Evolutionary conservation across 2,797 vertebrate species (phyloP).

Genomic region (Rhinatrema bivittatum): DNA sequence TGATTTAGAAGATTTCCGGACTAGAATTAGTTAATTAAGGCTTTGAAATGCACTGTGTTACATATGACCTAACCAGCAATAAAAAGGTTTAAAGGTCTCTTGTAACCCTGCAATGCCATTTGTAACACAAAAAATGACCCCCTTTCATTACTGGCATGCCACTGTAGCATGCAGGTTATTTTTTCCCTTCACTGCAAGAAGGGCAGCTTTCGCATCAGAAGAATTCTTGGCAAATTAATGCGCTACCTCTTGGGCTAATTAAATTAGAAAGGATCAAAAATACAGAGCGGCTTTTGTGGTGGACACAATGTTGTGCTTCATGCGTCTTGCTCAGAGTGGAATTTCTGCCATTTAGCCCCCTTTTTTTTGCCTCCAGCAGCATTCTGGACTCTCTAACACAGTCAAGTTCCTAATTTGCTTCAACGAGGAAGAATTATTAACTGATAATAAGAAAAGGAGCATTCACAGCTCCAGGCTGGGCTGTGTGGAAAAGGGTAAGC

Average conservation of each 20-base stretch:
- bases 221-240: constrained; percentile 98
- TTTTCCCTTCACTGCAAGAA: constrained; percentile 68
- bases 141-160: constrained; percentile 68
- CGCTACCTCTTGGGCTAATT: constrained; percentile 99
- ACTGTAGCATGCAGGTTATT: constrained; percentile 80
- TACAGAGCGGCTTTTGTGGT: constrained; percentile 97
- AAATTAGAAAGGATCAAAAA: constrained; percentile 98
- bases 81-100: constrained; percentile 76
- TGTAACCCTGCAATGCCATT: constrained; percentile 69
- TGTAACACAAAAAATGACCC: constrained; percentile 73
- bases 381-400: constrained; percentile 90
- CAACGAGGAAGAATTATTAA: constrained; percentile 98
- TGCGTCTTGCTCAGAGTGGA: constrained; percentile 87
- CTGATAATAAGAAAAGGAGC: constrained; percentile 93
- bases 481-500: constrained; percentile 59
- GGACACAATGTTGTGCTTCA: constrained; percentile 98
- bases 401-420: constrained; percentile 98
- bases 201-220: constrained; percentile 96
- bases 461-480: constrained; percentile 72
- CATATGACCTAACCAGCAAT: constrained; percentile 69
- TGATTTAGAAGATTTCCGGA: constrained; percentile 54
- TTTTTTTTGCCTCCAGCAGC: constrained; percentile 81
- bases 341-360: constrained; percentile 94
- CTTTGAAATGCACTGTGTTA: constrained; percentile 57
- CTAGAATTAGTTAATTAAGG: constrained; percentile 64